Base-by-base conservation (phyloP, 2,113 vertebrate species). In the Aptenodytes patagonicus region DNA sequence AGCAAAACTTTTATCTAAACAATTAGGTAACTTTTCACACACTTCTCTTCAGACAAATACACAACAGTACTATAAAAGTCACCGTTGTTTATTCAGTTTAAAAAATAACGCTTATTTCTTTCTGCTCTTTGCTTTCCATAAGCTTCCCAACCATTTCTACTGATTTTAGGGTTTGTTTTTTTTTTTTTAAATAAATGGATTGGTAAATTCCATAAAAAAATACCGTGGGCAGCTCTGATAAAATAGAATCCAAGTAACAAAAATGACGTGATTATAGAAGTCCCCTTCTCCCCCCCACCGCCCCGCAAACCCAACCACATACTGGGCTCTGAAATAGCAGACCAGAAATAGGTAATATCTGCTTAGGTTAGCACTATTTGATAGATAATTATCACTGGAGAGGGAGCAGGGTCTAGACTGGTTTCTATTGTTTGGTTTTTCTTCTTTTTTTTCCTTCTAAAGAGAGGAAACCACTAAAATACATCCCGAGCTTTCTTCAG, bases 201-300 rank as follows among this genome's bases (percentile, higher is more conserved):
- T 57, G 14, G 17, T 36, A 58, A 72, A 38, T 72, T 54, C 49
- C 44, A 57, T 69, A 90, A 77, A 72, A 72, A 38, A 83, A 79
- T 80, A 83, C 17, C 38, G 10, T 15, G 25, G 24, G 28, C 24
- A 92, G 26, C 24, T 70, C 66, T 55, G 61, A 78, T 57, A 88
- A 88, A 95, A 60, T 28, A 51, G 51, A 46, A 87, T 54, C n/a
- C 52, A 80, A 72, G 28, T 80, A 68, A 83, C 47, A 80, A 31
- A 79, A 91, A 80, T 65, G 2, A 58, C 11, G 26, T 16, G 11
- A 62, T 47, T 75, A 54, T 66, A 29, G 9, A 86, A 64, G 11
- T 21, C 19, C 3, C 22, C 21, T 69, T 81, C 54, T 47, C 46
- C 15, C 24, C 22, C 5, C 8, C 31, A 65, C 29, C 0, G 0